phyloP scores from a whole-genome alignment of 2,113 vertebrate genomes.

The Eubucco bourcierii region DNA sequence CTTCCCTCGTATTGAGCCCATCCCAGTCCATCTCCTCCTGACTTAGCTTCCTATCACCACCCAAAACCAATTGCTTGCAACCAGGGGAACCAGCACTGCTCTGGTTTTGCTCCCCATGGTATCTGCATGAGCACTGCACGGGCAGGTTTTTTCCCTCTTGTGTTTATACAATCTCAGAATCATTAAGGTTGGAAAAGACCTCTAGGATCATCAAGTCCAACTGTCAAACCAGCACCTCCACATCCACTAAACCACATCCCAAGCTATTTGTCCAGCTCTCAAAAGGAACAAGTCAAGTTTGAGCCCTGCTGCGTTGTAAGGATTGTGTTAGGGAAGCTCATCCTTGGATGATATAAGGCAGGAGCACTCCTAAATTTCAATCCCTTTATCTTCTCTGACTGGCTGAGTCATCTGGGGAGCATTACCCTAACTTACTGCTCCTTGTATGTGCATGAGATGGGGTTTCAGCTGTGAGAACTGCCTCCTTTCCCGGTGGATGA shows the following conservation, averaged over 20 bases:
- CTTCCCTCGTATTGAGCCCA: fast-evolving
- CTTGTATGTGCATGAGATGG: not conserved
- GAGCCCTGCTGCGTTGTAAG: not conserved
- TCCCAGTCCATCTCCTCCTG: not conserved
- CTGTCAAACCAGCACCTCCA: too few species aligned
- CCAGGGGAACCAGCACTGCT: not conserved
- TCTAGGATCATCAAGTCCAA: too few species aligned
- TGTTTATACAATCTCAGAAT: too few species aligned
- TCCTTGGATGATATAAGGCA: not conserved
- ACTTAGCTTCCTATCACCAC: not conserved
- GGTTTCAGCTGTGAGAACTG: not conserved
- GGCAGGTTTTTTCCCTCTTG: fast-evolving
- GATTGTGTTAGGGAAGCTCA: not conserved
- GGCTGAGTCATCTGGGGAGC: not conserved
- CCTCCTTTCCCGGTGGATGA: not conserved
- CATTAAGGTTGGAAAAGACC: too few species aligned
- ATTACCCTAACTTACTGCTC: not conserved
- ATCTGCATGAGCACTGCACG: not conserved
- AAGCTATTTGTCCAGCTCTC: not conserved
- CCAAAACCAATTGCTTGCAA: not conserved
- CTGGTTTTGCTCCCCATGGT: not conserved
- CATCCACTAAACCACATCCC: too few species aligned
- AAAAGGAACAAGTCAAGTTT: fast-evolving
- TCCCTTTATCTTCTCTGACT: not conserved
- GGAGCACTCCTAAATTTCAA: not conserved